A percentile compares a stretch with the other conserved stretches of the same genome.
phyloP scores from a whole-genome alignment of 2,113 vertebrate species.

The Hippotragus niger region DNA sequence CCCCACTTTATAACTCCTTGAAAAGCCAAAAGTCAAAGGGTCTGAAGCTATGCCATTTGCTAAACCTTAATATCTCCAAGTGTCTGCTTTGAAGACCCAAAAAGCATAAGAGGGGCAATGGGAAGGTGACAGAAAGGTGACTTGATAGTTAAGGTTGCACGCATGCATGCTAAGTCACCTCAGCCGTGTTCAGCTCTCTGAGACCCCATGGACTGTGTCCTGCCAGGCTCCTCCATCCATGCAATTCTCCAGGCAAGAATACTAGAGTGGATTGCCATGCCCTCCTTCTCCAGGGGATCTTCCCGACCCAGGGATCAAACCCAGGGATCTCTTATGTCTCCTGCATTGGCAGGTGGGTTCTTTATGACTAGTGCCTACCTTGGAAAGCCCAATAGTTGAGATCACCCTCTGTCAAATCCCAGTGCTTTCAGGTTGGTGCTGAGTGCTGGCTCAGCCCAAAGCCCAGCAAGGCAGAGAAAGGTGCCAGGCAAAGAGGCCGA shows the following conservation, averaged over 20 bases:
- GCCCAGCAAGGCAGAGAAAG: not conserved
- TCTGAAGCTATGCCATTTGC: not conserved
- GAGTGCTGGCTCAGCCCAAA: not conserved
- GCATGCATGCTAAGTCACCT: not conserved
- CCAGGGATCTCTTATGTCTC: not conserved
- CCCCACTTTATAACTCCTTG: not conserved
- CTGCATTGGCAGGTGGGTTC: not conserved
- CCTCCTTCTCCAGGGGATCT: not conserved
- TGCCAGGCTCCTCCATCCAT: not conserved
- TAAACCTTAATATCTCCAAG: not conserved
- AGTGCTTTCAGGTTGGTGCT: not conserved
- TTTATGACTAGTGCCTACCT: not conserved
- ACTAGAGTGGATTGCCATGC: not conserved
- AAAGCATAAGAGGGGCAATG: not conserved
- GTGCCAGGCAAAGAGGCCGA: not conserved
- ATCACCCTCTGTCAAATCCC: accelerated
- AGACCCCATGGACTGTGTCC: not conserved
- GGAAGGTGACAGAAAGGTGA: not conserved
- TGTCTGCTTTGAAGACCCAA: not conserved
- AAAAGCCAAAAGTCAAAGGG: not conserved
- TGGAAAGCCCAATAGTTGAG: not conserved
- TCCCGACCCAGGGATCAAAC: not conserved
- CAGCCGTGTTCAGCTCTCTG: not conserved
- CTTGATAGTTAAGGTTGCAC: not conserved
- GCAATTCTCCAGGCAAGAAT: not conserved